phyloP scores from a whole-genome alignment of 1,140 invertebrate genomes.

The Drosophila arawakana region DNA sequence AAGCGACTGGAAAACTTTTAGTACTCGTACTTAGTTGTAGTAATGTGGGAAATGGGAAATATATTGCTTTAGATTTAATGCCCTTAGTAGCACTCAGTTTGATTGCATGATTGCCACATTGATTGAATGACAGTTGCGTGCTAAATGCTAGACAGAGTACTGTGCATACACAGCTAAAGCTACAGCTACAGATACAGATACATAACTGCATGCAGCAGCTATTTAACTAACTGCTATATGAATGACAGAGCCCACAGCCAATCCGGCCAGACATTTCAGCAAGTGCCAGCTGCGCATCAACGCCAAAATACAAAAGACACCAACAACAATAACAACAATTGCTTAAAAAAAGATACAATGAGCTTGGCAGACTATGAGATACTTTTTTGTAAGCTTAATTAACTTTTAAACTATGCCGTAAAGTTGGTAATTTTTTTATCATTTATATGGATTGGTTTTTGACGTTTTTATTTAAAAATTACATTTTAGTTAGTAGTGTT shows the following conservation, averaged over 20 bases:
- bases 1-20: slow-evolving; percentile 14
- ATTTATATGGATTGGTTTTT: no score
- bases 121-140: slow-evolving; percentile 80
- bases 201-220: slow-evolving; percentile 35
- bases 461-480: no score
- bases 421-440: neutral
- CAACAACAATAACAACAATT: slow-evolving; percentile 39
- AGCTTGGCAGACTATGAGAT: neutral
- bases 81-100: slow-evolving; percentile 32
- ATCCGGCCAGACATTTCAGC: slow-evolving; percentile 76
- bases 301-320: slow-evolving; percentile 74
- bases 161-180: slow-evolving; percentile 11
- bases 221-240: slow-evolving; percentile 66
- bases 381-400: neutral
- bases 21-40: neutral
- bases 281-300: slow-evolving; percentile 79
- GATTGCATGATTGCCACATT: slow-evolving; percentile 72
- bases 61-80: slow-evolving; percentile 44
- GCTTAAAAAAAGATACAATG: neutral
- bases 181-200: slow-evolving; percentile 39
- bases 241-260: slow-evolving; percentile 68
- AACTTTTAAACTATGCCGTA: neutral
- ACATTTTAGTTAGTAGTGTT: no score
- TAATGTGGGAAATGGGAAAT: slow-evolving; percentile 23
- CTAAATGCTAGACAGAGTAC: slow-evolving; percentile 62